Base-by-base conservation (phyloP, 2,113 vertebrate genomes). In the Cynopterus brachyotis region DNA sequence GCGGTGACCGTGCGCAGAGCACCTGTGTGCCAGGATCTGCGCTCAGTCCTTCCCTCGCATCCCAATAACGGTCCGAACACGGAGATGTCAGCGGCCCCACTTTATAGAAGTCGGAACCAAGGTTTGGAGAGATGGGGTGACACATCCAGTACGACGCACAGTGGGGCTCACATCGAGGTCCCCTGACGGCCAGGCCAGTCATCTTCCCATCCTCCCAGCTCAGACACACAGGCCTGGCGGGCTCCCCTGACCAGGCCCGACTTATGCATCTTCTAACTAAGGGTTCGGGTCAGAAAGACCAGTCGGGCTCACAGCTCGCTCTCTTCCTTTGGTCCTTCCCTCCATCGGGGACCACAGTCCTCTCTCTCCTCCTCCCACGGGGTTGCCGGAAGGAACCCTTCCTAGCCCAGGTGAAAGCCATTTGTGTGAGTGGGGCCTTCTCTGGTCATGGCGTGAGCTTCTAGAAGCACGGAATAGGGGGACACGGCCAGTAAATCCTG, bases 321-420 rank as follows among this genome's bases (percentile, higher is more conserved):
- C 8, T 94, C 96, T 97, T 96, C 94, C 97, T 97, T 97, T 96
- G 91, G 92, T 95, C 97, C 98, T 93, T 91, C 17, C 70, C 95
- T 97, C 97, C 98, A 98, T 98, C 97, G 97, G 92, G 96, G 97
- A 94, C 91, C 96, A 80, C 97, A 16, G 0, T 70, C 95, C 47
- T 91, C 94, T 97, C 47, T 91, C 94, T 97, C 82, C 98, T 81
- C 89, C 96, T 6, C 64, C 28, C 11, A 8, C 3, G 28, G 55
- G 37, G 3, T 59, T 17, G 24, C 40, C 8, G 42, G 53, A 20
- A 16, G 42, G 53, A 20, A 16, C 17, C 17, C n/a, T 24, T 66
- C 40, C n/a, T 60, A 42, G 20, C 4, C 22, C n/a, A 26, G 9
- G 11, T 17, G 15, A 40, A 32, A 47, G 57, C 26, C 4, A 50